Evolutionary conservation across 2,113 vertebrate genomes (phyloP).

Genomic region (Okapia johnstoni): DNA sequence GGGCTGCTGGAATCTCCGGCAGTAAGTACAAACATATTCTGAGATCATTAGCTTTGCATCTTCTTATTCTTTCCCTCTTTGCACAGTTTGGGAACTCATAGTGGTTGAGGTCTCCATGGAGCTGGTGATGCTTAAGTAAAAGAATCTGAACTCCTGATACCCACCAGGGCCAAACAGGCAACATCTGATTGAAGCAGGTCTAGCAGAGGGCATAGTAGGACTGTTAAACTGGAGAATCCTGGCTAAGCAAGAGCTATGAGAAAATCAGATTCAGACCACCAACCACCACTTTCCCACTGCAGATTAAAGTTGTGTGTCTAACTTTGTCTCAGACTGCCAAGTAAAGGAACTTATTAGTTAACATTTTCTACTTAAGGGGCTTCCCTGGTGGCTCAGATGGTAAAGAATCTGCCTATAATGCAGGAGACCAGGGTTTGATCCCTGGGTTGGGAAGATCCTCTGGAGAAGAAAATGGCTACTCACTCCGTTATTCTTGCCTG

Average conservation of each 20-base stretch:
- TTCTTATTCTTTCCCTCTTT: neutral
- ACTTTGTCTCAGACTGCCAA: neutral
- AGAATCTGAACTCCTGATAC: neutral
- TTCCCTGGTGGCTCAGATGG: neutral
- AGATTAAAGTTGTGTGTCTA: neutral
- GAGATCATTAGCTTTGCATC: neutral
- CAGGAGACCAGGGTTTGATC: neutral
- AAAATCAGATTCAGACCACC: neutral
- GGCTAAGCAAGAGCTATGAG: neutral
- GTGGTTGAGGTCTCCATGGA: neutral
- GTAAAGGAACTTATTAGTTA: neutral
- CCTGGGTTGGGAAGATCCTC: neutral
- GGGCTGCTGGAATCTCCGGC: neutral
- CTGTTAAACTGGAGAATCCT: neutral
- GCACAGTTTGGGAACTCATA: neutral
- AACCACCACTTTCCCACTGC: neutral
- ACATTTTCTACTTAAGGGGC: neutral
- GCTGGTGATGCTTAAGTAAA: neutral
- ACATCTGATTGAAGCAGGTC: neutral
- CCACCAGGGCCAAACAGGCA: neutral
- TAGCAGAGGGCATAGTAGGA: neutral
- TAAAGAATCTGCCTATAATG: neutral
- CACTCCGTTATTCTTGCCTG: neutral
- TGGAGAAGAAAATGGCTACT: neutral
- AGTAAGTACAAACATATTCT: neutral